Evolutionary conservation across 2,113 vertebrate genomes (phyloP), one percentile per base, ranked within the genome.

Genomic region (Philantomba maxwellii): DNA sequence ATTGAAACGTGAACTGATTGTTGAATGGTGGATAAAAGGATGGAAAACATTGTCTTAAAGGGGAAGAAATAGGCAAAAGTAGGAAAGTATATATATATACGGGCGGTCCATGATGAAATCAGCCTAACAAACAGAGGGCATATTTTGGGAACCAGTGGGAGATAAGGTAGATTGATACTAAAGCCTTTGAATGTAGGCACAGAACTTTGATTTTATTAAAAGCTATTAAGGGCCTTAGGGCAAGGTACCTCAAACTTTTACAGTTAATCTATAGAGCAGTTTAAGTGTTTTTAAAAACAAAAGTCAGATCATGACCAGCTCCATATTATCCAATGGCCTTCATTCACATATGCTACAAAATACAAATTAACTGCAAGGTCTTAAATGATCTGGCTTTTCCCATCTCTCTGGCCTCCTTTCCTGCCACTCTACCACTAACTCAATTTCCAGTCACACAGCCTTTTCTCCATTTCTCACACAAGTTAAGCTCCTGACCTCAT

Each of bases 191-290:
- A 95, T 95, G 64, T 51, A 93, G 23, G 23, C 25, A 86, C 43
- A 94, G 39, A 93, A 33, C 12, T 88, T 93, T 51, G 16, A 94
- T 82, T 91, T 87, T n/a, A 75, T 70, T 89, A 87, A 94, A 95
- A 95, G 15, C 14, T 43, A 81, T 53, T 21, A 87, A 94, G 58
- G 43, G 17, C 21, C 39, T 12, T 53, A 86, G n/a, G 15, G 23
- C 12, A 90, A 49, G 3, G 25, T 8, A 70, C 45, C 33, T 89
- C 23, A 96, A 66, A 55, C 16, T 30, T 92, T 11, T 77, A 19
- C 2, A 78, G 26, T 92, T 17, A 55, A 87, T 85, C 23, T 64
- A 57, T 43, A 87, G 49, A 92, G 16, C 25, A 87, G 21, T 30
- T 93, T 55, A 15, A n/a, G 5, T 51, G 15, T 91, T 62, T 86